Conservation (phyloP, 2,113 vertebrate genomes). For the Shinisaurus crocodilurus region DNA sequence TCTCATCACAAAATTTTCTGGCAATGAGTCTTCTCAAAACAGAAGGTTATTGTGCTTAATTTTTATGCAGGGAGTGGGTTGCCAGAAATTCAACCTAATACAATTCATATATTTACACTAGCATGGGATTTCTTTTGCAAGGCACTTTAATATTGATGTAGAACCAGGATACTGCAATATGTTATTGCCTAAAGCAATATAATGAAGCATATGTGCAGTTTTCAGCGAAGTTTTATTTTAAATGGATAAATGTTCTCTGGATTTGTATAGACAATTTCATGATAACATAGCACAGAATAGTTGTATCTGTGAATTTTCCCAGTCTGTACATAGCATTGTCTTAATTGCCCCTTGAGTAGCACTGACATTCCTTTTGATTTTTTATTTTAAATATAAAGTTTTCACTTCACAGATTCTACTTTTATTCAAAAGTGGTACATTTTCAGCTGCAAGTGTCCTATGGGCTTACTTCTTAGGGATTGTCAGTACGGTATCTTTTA, state of each 20-base stretch:
- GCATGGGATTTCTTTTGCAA: slow-evolving; percentile 28
- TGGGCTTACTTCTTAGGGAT: not conserved
- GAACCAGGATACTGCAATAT: not conserved
- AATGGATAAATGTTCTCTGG: slow-evolving; percentile 11
- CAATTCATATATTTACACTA: slow-evolving; percentile 26
- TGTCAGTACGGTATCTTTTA: not conserved
- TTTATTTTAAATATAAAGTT: slow-evolving; percentile 41
- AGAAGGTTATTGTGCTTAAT: not conserved
- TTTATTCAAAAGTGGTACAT: slow-evolving; percentile 23
- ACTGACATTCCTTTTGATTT: slow-evolving; percentile 38
- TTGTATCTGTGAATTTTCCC: slow-evolving; percentile 27
- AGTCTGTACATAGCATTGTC: not conserved
- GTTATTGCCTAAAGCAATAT: slow-evolving; percentile 15
- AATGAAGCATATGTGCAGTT: not conserved
- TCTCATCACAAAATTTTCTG: not conserved
- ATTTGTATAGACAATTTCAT: not conserved
- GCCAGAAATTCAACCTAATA: not conserved
- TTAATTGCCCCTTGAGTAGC: slow-evolving; percentile 24
- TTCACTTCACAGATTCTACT: slow-evolving; percentile 39
- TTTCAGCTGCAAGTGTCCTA: not conserved
- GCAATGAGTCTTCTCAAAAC: slow-evolving; percentile 23
- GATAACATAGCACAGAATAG: slow-evolving; percentile 22
- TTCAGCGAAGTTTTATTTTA: not conserved
- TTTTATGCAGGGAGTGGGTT: slow-evolving; percentile 23
- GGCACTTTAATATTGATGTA: not conserved